Conservation (phyloP, 1,140 invertebrate species). For the Zeugodacus cucurbitae region DNA sequence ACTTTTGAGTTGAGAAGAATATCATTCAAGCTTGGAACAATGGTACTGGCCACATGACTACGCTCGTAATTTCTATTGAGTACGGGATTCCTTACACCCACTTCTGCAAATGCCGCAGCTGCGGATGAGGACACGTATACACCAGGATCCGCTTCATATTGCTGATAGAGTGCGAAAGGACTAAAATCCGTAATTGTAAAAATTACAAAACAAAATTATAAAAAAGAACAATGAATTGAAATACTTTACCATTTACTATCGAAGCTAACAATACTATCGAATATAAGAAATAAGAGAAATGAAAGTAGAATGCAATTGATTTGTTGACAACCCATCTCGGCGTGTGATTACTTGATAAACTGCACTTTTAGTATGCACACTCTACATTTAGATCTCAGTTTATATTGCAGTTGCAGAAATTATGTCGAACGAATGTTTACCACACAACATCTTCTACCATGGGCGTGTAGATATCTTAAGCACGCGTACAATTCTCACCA, state of each 20-base stretch:
- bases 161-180: background rate
- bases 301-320: background rate
- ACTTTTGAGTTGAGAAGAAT: background rate
- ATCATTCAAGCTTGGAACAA: background rate
- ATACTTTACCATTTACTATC: background rate
- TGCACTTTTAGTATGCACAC: background rate
- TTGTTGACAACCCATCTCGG: background rate
- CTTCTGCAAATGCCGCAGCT: conserved; percentile 1
- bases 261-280: background rate
- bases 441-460: background rate
- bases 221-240: background rate
- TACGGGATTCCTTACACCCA: background rate
- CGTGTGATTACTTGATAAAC: background rate
- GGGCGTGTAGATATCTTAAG: background rate
- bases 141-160: background rate
- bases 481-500: background rate
- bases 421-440: background rate
- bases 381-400: background rate
- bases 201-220: background rate
- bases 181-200: background rate
- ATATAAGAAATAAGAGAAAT: background rate
- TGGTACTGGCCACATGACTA: background rate
- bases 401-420: background rate
- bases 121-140: background rate
- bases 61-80: background rate